phyloP scores from a whole-genome alignment of 2,797 vertebrate species.

The Menidia menidia region DNA sequence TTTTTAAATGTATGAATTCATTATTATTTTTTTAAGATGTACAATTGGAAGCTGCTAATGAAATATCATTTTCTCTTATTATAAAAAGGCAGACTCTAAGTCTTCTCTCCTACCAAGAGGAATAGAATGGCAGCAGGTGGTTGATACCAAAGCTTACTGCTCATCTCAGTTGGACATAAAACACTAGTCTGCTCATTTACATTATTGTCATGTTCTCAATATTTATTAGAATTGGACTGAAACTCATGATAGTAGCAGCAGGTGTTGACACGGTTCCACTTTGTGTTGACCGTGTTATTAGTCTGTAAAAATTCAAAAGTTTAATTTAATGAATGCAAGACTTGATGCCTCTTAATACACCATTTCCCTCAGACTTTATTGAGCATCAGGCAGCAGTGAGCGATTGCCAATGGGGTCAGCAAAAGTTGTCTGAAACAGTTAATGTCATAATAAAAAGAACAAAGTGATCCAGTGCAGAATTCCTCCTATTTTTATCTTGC shows the following conservation, averaged over 20 bases:
- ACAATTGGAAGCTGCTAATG: conserved; percentile 27
- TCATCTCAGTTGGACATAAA: conserved; percentile 42
- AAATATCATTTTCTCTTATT: conserved; percentile 42
- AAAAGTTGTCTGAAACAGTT: too few relatives aligned
- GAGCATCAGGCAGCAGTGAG: background rate
- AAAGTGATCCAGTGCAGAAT: background rate
- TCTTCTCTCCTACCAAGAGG: conserved; percentile 43
- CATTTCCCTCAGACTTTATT: fast-evolving
- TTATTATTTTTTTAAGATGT: conserved; percentile 1
- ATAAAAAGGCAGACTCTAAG: conserved; percentile 38
- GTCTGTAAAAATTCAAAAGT: background rate
- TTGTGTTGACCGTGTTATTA: background rate
- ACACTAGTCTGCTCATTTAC: conserved; percentile 44
- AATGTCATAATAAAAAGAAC: too few relatives aligned
- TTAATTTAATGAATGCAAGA: background rate
- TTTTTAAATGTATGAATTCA: conserved; percentile 36
- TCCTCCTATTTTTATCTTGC: background rate
- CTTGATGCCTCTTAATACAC: too few relatives aligned
- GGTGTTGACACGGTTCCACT: conserved; percentile 17
- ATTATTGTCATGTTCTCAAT: conserved; percentile 25
- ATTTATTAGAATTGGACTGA: background rate
- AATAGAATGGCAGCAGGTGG: conserved; percentile 50
- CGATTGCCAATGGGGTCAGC: background rate
- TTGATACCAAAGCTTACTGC: conserved; percentile 36
- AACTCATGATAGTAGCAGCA: conserved; percentile 26